Percentiles rank a stretch among this genome's conserved stretches.
Evolutionary conservation across 2,797 vertebrate genomes (phyloP).

Genomic region (Acrossocheilus wenchowensis): DNA sequence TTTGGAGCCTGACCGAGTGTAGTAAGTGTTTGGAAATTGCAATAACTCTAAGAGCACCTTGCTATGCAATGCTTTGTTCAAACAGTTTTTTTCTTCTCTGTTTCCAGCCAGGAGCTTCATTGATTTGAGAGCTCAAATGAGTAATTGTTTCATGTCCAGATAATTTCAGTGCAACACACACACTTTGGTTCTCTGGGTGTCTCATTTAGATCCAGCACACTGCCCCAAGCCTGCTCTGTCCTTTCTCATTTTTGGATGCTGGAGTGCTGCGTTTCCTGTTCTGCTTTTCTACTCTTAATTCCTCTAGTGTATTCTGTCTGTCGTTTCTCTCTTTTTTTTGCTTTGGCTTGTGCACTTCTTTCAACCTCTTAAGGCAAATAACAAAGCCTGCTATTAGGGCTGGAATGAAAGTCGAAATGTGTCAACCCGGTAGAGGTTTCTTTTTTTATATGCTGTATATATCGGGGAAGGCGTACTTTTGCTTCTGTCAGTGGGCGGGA

Average conservation of each 20-base stretch:
- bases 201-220: constrained; percentile 25
- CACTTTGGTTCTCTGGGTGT: constrained; percentile 25
- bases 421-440: too few relatives aligned
- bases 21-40: constrained; percentile 14
- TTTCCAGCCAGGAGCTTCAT: constrained; percentile 28
- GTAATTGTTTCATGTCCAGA: constrained; percentile 37
- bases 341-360: constrained; percentile 12
- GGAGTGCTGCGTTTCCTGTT: constrained; percentile 38
- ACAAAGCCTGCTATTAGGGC: constrained; percentile 19
- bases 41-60: constrained; percentile 14
- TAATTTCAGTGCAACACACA: constrained; percentile 20
- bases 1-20: neutral
- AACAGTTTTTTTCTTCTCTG: neutral
- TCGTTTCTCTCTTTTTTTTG: constrained; percentile 1
- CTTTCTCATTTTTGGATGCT: constrained; percentile 31
- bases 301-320: constrained; percentile 34
- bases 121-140: constrained; percentile 46
- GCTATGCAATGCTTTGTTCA: neutral
- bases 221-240: constrained; percentile 26
- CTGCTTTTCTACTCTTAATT: constrained; percentile 52
- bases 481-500: too few relatives aligned
- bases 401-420: neutral
- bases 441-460: too few relatives aligned
- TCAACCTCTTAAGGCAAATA: constrained; percentile 30
- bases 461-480: too few relatives aligned